phyloP scores from a whole-genome alignment of 2,113 vertebrate species.

The Elachura formosa region DNA sequence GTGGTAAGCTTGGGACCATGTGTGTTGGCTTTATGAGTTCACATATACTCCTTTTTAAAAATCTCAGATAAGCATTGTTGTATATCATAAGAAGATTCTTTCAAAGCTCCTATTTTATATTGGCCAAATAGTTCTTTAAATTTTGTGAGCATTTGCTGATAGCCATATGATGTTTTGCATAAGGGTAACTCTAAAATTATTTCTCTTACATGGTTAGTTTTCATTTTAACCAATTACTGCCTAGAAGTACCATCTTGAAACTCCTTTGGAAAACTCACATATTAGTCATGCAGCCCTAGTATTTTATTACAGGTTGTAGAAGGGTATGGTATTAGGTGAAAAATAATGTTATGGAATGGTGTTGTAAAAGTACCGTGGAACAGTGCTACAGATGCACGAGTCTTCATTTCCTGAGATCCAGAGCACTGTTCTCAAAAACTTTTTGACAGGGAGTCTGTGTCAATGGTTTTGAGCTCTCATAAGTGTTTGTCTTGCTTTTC shows the following conservation, averaged over 20 bases:
- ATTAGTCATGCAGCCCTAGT: neutral
- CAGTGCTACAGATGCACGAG: neutral
- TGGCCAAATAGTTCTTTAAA: neutral
- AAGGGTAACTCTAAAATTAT: neutral
- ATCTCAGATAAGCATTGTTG: neutral
- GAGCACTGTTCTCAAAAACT: neutral
- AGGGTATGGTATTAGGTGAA: neutral
- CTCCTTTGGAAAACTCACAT: neutral
- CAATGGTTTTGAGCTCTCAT: neutral
- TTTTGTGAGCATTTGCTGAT: neutral
- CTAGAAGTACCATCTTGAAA: neutral
- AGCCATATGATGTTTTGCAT: neutral
- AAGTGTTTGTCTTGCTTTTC: neutral
- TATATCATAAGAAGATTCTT: neutral
- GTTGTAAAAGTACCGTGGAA: neutral
- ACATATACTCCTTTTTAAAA: neutral
- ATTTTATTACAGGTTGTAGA: neutral
- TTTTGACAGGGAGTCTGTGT: neutral
- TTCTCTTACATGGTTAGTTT: neutral
- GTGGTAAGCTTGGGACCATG: neutral
- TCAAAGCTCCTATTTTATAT: neutral
- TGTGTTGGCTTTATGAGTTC: neutral
- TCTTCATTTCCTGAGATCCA: neutral
- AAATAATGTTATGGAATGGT: neutral
- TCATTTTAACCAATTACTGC: neutral